Base-by-base conservation (phyloP, 30 jellyfish, hydroid and myxozoan genomes). In the Hydractinia echinata region DNA sequence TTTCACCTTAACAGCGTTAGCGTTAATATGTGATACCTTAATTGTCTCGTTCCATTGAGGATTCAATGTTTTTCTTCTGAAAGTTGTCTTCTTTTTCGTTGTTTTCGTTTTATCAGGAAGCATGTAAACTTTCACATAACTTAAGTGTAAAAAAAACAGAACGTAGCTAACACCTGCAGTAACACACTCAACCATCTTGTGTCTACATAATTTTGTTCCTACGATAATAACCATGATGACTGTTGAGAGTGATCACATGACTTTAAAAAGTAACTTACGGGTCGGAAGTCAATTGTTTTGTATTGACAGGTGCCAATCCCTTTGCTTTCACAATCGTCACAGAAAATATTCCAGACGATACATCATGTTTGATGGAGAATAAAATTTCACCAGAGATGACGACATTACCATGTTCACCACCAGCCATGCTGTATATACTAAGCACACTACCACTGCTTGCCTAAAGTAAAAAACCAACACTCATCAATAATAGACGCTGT, bases 41-140 rank as follows among this genome's bases (percentile, higher is more conserved):
- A 94, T 94, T 16, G 51, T 83, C 60, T 94, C 97, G 81, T 94
- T 72, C 99, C 99, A 94, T 51, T 88, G 91, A 13, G 99, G 99
- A 66, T 94, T 94, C 18, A 94, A 77, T 0, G 96, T 94, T 79
- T 81, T 94, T 77, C 95, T 88, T 62, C 82, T 85, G 82, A 79
- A 82, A 20, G 79, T 78, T 6, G 99, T 82, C 79, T 94, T 94
- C 83, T 94, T 94, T 81, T 94, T 94, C 85, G 96, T 84, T 5
- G 91, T 89, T 72, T 94, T 94, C 48, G 96, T 80, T 79, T 94
- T 94, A 72, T 94, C 99, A 4, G 99, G 99, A 66, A 94, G 82
- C 76, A 94, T 55, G 62, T 94, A 94, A 13, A 94, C 85, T 81
- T 94, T 94, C 71, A 88, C 97, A 62, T 94, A 94, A 13, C 99